Conservation (phyloP, 2,888 invertebrate genomes). For the Luperina nickerlii region DNA sequence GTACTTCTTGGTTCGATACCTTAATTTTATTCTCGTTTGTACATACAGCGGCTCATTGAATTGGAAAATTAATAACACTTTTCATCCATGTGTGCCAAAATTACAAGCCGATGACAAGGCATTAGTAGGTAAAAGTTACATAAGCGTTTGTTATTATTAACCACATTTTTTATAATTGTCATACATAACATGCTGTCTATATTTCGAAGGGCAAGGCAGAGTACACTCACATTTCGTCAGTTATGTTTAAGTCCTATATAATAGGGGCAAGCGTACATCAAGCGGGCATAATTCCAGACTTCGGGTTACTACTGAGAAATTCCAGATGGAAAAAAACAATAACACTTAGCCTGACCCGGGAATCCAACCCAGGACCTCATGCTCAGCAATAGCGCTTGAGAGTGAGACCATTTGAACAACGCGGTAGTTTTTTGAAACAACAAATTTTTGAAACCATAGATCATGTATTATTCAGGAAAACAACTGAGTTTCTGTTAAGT, state of each 20-base stretch:
- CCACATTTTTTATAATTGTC: neutral
- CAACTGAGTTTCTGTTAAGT: neutral
- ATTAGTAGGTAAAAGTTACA: neutral
- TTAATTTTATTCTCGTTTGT: neutral
- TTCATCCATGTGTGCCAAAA: slow-evolving; percentile 4
- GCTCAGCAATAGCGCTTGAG: neutral
- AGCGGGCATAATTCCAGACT: too few species aligned
- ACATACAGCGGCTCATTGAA: neutral
- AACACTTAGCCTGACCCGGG: neutral
- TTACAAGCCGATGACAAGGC: neutral
- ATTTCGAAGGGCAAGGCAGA: neutral
- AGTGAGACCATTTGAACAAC: neutral
- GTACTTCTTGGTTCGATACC: neutral
- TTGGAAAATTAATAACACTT: slow-evolving; percentile 6
- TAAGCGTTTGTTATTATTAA: neutral
- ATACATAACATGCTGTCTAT: too few species aligned
- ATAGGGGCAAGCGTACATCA: neutral
- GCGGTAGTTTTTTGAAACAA: neutral
- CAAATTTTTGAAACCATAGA: too few species aligned
- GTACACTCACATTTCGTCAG: neutral
- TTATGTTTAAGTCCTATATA: neutral
- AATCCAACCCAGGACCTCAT: too few species aligned
- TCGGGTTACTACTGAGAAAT: neutral
- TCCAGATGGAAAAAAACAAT: neutral
- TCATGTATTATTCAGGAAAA: too few species aligned